phyloP scores from a whole-genome alignment of 1,140 invertebrate genomes.

The Chironomus striatipennis region DNA sequence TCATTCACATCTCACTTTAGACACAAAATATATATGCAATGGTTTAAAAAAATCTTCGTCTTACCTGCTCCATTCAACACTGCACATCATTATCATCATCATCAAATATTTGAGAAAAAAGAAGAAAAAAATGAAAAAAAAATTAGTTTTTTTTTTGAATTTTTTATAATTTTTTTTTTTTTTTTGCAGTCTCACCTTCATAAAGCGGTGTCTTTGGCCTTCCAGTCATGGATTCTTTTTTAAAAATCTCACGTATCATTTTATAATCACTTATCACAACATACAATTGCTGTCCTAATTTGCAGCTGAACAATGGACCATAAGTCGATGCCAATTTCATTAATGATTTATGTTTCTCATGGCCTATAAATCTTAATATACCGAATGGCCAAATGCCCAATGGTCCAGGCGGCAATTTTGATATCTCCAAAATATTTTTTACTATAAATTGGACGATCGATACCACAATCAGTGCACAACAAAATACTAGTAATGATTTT shows the following conservation, averaged over 20 bases:
- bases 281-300: conserved; percentile 68
- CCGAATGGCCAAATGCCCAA: conserved; percentile 75
- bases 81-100: not conserved
- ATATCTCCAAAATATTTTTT: conserved; percentile 43
- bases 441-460: conserved; percentile 44
- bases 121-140: not conserved
- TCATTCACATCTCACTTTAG: no score
- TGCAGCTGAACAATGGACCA: conserved; percentile 71
- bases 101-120: not conserved
- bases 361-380: conserved; percentile 68
- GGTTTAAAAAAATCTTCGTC: not conserved
- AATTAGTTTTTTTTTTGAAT: not conserved
- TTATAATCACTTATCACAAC: conserved; percentile 79
- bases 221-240: conserved; percentile 74
- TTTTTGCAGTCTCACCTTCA: conserved; percentile 81
- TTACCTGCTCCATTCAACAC: conserved; percentile 11
- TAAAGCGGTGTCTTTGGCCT: conserved; percentile 74
- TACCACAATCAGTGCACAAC: conserved; percentile 44
- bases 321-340: conserved; percentile 63
- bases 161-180: conserved; percentile 65
- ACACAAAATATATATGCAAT: no score
- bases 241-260: conserved; percentile 73
- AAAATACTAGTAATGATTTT: conserved; percentile 44
- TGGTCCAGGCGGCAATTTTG: conserved; percentile 70
- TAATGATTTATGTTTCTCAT: conserved; percentile 67